phyloP scores from a whole-genome alignment of 2,113 vertebrate species.

The Odontesthes bonariensis region DNA sequence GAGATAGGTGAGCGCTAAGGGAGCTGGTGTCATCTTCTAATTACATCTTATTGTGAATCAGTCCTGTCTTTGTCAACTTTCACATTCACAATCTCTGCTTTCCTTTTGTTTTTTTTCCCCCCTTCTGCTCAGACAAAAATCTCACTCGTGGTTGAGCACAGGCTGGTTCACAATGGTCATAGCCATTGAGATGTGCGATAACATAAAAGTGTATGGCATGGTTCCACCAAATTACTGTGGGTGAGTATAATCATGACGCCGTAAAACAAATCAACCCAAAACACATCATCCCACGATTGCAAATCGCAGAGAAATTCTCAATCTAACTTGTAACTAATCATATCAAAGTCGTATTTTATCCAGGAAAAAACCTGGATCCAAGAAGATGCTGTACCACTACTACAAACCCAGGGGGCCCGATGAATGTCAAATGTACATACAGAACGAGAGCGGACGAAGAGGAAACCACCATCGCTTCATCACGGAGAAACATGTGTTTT shows the following conservation, averaged over 20 bases:
- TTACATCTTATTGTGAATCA: background rate
- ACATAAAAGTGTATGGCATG: slow-evolving; percentile 96
- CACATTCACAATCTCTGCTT: background rate
- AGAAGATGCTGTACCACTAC: slow-evolving; percentile 94
- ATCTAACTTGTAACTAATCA: background rate
- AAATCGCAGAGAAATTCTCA: background rate
- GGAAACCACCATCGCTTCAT: slow-evolving; percentile 98
- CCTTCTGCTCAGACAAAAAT: slow-evolving; percentile 85
- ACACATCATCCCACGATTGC: background rate
- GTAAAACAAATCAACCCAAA: background rate
- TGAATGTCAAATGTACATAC: slow-evolving; percentile 92
- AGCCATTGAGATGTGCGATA: slow-evolving; percentile 93
- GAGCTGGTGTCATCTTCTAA: background rate
- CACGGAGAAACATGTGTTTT: slow-evolving; percentile 96
- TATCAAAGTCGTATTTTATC: background rate
- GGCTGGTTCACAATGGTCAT: slow-evolving; percentile 99
- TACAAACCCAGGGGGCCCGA: slow-evolving; percentile 93
- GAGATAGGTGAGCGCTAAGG: slow-evolving; percentile 86
- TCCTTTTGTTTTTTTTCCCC: background rate
- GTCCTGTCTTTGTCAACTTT: background rate
- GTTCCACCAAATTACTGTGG: slow-evolving; percentile 92
- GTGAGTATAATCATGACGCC: slow-evolving; percentile 75
- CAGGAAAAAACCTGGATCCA: slow-evolving; percentile 82
- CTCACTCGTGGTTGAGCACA: slow-evolving; percentile 96
- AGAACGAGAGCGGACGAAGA: slow-evolving; percentile 89